Evolutionary conservation across 2,113 vertebrate species (phyloP), one percentile per base, ranked within the genome.

Genomic region (Oxyura jamaicensis): DNA sequence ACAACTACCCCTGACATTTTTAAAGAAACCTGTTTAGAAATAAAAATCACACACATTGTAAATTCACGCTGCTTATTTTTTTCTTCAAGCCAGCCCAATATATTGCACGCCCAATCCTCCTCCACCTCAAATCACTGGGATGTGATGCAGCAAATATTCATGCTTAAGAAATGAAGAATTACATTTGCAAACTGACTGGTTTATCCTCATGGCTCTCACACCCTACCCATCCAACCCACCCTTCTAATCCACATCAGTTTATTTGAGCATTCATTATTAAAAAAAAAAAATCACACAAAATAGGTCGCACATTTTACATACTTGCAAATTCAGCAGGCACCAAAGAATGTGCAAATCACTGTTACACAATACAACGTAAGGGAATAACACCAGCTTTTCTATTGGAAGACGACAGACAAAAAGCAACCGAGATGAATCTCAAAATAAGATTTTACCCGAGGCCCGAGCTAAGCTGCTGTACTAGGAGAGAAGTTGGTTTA

Each of bases 171-270:
- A 91, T 2, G 62, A 88, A 75, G 48, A 89, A 66, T 28, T 76
- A 1, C 44, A 93, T 75, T 93, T 91, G 52, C 48, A 88, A 96
- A 94, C 86, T 83, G 73, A 96, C 95, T 92, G 86, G 92, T 96
- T 95, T 94, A 96, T 94, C 93, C 84, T 96, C 88, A 78, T 88
- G 88, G 56, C 42, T 95, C 91, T 96, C 92, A 94, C 80, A 84
- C 88, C 80, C 76, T 90, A 94, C 83, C 44, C 62, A 91, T 75
- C n/a, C 58, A 93, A 94, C 53, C 92, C 91, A 75, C 86, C 92
- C 95, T 87, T 94, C 66, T 96, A 96, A 96, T 94, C 80, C 88
- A 75, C 86, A 79, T 86, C 0, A 11, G 76, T 74, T 93, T 86
- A 93, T 86, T 80, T 88, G 80, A 58, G 88, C 80, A 90, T 90